phyloP scores from a whole-genome alignment of 2,888 invertebrate genomes.

The Lochmaea capreae region DNA sequence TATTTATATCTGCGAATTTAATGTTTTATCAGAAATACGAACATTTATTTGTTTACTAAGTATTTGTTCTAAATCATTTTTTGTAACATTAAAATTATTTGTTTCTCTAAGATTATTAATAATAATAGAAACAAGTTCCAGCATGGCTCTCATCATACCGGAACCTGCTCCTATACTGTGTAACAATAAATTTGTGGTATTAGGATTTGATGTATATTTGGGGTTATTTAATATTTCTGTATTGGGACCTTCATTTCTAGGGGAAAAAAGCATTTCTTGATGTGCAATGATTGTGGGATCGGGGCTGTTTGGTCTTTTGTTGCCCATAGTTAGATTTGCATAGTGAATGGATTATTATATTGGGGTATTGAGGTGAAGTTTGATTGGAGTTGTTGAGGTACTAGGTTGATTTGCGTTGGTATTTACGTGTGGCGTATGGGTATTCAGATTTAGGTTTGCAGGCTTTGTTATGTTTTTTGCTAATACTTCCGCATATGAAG shows the following conservation, averaged over 20 bases:
- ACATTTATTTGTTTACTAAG: slow-evolving; percentile 4
- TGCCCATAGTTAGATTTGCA: background rate
- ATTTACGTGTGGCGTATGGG: background rate
- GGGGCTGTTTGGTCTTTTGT: background rate
- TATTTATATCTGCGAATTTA: slow-evolving; percentile 5
- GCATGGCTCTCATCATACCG: background rate
- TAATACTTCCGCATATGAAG: background rate
- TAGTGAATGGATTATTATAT: background rate
- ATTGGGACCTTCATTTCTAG: background rate
- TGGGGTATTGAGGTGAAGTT: background rate
- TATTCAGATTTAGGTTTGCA: background rate
- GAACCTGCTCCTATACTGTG: background rate
- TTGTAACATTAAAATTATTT: background rate
- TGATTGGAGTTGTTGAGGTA: background rate
- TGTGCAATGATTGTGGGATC: slow-evolving; percentile 3
- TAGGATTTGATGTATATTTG: background rate
- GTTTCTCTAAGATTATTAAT: background rate
- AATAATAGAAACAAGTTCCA: background rate
- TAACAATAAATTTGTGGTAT: background rate
- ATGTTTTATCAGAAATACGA: background rate
- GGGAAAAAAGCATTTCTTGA: background rate
- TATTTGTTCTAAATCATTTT: background rate
- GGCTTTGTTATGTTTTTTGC: too few species aligned
- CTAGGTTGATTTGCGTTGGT: background rate
- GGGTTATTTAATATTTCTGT: background rate